phyloP scores from a whole-genome alignment of 2,797 vertebrate genomes.

The Notolabrus celidotus region DNA sequence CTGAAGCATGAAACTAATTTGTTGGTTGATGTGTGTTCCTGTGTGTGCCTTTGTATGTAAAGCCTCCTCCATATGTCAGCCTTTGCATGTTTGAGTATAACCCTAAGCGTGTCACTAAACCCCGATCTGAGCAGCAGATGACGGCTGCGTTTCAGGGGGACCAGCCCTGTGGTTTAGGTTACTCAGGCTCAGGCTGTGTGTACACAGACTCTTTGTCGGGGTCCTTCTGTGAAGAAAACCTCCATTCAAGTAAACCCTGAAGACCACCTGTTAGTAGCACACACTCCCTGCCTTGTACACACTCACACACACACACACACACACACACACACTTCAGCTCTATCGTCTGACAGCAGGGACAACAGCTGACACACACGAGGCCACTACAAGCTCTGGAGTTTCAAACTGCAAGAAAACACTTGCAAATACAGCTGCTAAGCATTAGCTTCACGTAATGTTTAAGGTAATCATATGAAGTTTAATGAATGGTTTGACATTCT shows the following conservation, averaged over 20 bases:
- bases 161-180: conserved; percentile 79
- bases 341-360: conserved; percentile 70
- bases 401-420: conserved; percentile 57
- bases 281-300: conserved; percentile 73
- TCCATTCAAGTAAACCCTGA: conserved; percentile 81
- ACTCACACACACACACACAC: conserved; percentile 30
- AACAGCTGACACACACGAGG: conserved; percentile 83
- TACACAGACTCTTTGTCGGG: conserved; percentile 84
- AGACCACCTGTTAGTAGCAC: conserved; percentile 84
- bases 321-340: conserved; percentile 65
- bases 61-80: conserved; percentile 49
- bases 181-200: conserved; percentile 64
- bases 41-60: conserved; percentile 10
- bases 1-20: not conserved
- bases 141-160: conserved; percentile 55
- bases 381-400: conserved; percentile 74
- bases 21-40: not conserved
- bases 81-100: conserved; percentile 28
- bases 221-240: conserved; percentile 80
- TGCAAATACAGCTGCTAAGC: conserved; percentile 57
- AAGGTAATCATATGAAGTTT: conserved; percentile 25
- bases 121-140: conserved; percentile 68
- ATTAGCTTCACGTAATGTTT: conserved; percentile 42
- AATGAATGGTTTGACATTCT: conserved; percentile 12
- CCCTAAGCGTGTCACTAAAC: conserved; percentile 58